A percentile compares a stretch with the other conserved stretches of the same genome.
These are phyloP conservation scores for Pseudois nayaur DNA, from an alignment of 2,113 vertebrate species.

Conservation along the genomic window DNA sequence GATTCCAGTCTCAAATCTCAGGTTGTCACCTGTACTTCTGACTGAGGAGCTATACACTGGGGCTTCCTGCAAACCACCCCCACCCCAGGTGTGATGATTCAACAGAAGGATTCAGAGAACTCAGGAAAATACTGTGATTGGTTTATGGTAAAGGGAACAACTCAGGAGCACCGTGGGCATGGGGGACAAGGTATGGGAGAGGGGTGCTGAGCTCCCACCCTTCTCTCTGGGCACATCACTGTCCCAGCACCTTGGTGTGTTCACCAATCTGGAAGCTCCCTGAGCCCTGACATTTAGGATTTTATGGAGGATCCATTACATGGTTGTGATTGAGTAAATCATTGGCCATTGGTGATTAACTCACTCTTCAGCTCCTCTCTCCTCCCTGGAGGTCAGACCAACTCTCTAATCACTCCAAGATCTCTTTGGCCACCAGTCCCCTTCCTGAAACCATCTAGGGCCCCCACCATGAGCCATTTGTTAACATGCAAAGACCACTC, in stretches of 20 bases:
- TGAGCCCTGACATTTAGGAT: accelerated
- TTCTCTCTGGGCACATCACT: neutral
- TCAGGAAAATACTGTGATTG: neutral
- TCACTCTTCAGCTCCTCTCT: neutral
- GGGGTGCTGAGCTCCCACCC: neutral
- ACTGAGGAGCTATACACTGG: neutral
- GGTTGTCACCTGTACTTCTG: neutral
- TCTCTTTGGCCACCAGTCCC: neutral
- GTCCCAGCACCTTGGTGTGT: too few species aligned
- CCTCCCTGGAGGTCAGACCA: too few species aligned
- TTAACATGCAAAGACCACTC: neutral
- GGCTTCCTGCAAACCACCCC: neutral
- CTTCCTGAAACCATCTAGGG: neutral
- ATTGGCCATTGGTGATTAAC: neutral
- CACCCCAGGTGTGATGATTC: neutral
- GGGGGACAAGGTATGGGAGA: neutral
- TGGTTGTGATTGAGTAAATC: neutral
- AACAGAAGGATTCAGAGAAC: neutral
- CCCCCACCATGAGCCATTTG: neutral
- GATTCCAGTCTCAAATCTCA: neutral
- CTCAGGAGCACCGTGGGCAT: neutral
- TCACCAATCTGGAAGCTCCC: neutral
- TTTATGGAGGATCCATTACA: neutral
- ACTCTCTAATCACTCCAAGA: neutral
- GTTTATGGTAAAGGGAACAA: neutral